phyloP scores from a whole-genome alignment of 2,113 vertebrate genomes.

The Zosterops borbonicus region DNA sequence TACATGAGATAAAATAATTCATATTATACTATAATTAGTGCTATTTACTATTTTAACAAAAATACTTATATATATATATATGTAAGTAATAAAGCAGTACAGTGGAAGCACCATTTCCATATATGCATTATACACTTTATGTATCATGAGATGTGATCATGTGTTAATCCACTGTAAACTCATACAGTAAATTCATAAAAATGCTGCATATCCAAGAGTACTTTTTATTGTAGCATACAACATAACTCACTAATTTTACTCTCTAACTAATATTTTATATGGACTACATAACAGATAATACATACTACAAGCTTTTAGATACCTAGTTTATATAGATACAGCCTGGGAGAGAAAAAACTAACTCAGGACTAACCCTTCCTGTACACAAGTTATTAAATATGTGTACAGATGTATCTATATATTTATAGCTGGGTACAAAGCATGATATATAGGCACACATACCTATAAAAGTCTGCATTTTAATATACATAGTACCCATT shows the following conservation, averaged over 20 bases:
- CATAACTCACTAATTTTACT: background rate
- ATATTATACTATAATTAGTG: no score
- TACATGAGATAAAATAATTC: no score
- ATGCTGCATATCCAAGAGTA: no score
- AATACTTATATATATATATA: no score
- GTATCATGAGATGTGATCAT: background rate
- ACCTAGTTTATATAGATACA: rapidly evolving
- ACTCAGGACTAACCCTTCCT: no score
- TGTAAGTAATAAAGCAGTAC: background rate
- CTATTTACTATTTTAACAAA: background rate
- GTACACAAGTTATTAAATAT: background rate
- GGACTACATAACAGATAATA: background rate
- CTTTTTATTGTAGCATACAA: background rate
- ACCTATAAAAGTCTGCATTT: background rate
- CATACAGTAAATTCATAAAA: background rate
- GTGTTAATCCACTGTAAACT: background rate
- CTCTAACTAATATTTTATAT: background rate
- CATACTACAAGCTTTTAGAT: background rate
- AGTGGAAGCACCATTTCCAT: background rate
- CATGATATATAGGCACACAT: background rate
- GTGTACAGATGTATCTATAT: rapidly evolving
- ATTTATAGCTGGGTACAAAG: background rate
- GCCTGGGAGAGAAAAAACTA: background rate
- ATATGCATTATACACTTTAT: no score
- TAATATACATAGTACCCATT: background rate